phyloP scores from a whole-genome alignment of 1,140 invertebrate genomes.

The Carcinoscorpius rotundicauda region DNA sequence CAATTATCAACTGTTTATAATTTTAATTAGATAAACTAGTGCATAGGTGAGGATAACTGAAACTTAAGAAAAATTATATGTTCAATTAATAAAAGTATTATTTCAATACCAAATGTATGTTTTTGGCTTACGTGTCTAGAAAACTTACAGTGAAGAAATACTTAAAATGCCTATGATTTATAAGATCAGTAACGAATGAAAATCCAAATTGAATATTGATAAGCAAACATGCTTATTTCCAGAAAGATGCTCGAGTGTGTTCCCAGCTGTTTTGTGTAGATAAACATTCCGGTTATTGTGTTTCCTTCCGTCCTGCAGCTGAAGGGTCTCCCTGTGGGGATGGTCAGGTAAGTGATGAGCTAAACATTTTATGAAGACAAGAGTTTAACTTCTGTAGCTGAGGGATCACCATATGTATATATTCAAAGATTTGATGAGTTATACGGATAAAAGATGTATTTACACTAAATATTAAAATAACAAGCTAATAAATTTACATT shows the following conservation, averaged over 20 bases:
- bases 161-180: no score
- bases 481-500: neutral
- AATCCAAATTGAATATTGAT: neutral
- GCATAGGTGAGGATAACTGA: no score
- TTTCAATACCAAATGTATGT: no score
- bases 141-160: no score
- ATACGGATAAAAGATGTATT: neutral
- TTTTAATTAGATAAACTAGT: no score
- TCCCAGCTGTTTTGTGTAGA: slow-evolving; percentile 92
- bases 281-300: slow-evolving; percentile 84
- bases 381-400: neutral
- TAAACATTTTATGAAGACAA: neutral
- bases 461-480: neutral
- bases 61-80: no score
- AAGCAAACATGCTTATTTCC: slow-evolving; percentile 19
- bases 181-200: no score
- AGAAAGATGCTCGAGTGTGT: slow-evolving; percentile 88
- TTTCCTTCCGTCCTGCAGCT: slow-evolving; percentile 84
- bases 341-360: slow-evolving; percentile 56
- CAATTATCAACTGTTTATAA: no score
- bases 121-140: no score
- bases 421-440: neutral
- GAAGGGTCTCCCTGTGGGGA: slow-evolving; percentile 88
- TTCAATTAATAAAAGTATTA: no score
- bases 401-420: neutral